phyloP scores from a whole-genome alignment of 2,797 vertebrate genomes.

The Alectoris magna region DNA sequence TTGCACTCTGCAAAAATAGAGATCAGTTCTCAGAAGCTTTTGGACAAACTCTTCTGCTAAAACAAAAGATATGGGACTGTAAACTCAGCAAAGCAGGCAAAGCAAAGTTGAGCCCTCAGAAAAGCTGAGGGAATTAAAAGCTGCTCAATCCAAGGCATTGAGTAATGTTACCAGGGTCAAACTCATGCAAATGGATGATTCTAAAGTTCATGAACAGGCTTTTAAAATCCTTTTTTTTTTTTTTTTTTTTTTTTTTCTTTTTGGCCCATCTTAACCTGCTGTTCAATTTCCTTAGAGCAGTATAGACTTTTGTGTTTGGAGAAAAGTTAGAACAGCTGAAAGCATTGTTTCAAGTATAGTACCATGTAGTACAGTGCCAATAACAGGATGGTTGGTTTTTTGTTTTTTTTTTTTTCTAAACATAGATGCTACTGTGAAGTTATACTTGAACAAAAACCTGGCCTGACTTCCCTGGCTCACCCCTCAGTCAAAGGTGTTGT shows the following conservation, averaged over 20 bases:
- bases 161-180: neutral
- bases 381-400: neutral
- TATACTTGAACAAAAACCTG: neutral
- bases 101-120: neutral
- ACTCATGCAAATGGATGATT: rapidly evolving
- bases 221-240: neutral
- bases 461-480: neutral
- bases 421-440: neutral
- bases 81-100: neutral
- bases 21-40: neutral
- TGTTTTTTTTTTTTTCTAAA: neutral
- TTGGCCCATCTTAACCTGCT: neutral
- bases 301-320: neutral
- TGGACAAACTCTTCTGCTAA: neutral
- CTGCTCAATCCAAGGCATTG: neutral
- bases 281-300: neutral
- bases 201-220: neutral
- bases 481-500: neutral
- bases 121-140: neutral
- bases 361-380: neutral
- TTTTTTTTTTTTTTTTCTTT: neutral
- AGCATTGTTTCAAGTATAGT: neutral
- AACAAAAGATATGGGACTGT: neutral
- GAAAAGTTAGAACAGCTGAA: neutral
- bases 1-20: neutral